Base-by-base conservation (phyloP, 2,888 invertebrate species). In the Chromoteleia sp. region DNA sequence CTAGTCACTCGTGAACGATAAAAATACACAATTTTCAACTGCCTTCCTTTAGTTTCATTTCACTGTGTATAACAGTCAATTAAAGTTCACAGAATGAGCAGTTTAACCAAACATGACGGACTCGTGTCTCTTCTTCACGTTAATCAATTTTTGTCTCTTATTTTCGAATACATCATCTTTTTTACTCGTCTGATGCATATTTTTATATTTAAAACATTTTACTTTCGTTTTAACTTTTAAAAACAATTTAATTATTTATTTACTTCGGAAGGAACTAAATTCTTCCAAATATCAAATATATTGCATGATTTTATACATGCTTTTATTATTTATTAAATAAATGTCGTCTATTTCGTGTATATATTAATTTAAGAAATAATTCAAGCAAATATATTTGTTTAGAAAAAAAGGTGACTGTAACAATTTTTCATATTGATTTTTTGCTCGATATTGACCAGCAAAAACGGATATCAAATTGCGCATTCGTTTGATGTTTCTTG, bases 381-480 rank as follows among this genome's bases (percentile, higher is more conserved):
- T 25, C 25, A 25, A 25, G 25, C 25, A 6, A 2, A 6, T 6
- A 6, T 6, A 25, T 6, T 2, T 25, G 25, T 25, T 2, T 25
- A 25, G 3, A 6, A 4, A 25, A 4, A 25, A 25, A 6, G 6
- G 25, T 25, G 25, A 25, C 6, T 2, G 25, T 39, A 39, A 12
- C 7, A 15, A 43, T 21, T 45, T 30, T 33, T 8, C 5, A 39
- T 43, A 39, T 63, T 54, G 15, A 61, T 59, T 43, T 41, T 59
- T 59, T 15, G 17, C 4, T 12, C 33, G 12, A 52, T 50, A 56
- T 65, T 71, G 75, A 71, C 65, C 71, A 61, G 67, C 30, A 21
- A 54, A 65, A 81, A 52, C 50, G 86, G 86, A 88, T 89, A 89
- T 89, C 87, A 86, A 87, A 76, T 88, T 87, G 84, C 70, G 65